A percentile compares a stretch with the other conserved stretches of the same genome.
These are phyloP conservation scores for Neosilurus mollespiculum DNA, from an alignment of 2,797 vertebrate genomes.

Conservation along the genomic window DNA sequence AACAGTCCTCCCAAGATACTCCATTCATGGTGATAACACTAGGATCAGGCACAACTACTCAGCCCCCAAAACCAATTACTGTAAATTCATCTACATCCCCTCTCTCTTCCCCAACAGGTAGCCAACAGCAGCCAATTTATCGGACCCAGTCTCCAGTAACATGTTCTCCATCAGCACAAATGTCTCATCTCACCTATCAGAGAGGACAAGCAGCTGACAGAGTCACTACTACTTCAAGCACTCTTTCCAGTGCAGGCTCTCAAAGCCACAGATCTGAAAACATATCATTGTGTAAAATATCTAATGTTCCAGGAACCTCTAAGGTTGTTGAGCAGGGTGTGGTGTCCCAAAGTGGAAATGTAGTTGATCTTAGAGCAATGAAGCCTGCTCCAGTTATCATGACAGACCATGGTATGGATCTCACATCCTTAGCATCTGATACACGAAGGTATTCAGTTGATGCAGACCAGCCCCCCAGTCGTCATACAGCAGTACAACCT, in stretches of 20 bases:
- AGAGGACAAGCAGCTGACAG: constrained; percentile 75
- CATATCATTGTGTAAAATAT: constrained; percentile 89
- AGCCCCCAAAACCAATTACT: constrained; percentile 80
- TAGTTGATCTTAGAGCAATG: constrained; percentile 89
- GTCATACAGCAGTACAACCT: constrained; percentile 91
- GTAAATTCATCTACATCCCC: constrained; percentile 88
- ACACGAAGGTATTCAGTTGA: constrained; percentile 89
- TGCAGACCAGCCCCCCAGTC: constrained; percentile 80
- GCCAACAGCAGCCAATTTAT: constrained; percentile 74
- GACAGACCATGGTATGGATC: constrained; percentile 98
- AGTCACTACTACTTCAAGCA: constrained; percentile 69
- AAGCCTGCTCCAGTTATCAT: constrained; percentile 93
- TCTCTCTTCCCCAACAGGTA: constrained; percentile 85
- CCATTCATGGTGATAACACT: constrained; percentile 90
- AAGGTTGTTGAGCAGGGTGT: constrained; percentile 82
- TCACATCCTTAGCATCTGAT: constrained; percentile 92
- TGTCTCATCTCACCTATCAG: constrained; percentile 71
- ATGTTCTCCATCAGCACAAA: constrained; percentile 74
- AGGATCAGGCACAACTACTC: constrained; percentile 78
- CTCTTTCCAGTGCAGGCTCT: constrained; percentile 70
- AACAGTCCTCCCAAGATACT: constrained; percentile 88
- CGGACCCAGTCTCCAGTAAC: constrained; percentile 78
- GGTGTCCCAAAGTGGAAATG: constrained; percentile 73
- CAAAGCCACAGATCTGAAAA: constrained; percentile 86
- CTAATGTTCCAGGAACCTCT: constrained; percentile 82